These are phyloP conservation scores for Platichthys flesus DNA, from an alignment of 2,113 vertebrate species.

Conservation along the genomic window DNA sequence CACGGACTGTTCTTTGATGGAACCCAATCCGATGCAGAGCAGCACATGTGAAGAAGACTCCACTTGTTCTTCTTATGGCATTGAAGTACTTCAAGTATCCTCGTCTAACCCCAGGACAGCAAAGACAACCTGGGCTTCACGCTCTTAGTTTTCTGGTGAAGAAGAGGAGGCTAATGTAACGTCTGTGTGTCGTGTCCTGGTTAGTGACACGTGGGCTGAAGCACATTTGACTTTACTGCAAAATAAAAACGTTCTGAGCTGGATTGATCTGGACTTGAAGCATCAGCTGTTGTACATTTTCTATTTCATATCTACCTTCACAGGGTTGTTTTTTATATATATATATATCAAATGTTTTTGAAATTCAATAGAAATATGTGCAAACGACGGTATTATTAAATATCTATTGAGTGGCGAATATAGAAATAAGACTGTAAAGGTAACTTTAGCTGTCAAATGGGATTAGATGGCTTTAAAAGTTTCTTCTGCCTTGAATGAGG, in stretches of 20 bases:
- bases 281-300: slow-evolving; percentile 33
- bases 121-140: slow-evolving; percentile 2
- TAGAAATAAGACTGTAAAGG: slow-evolving; percentile 15
- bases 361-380: neutral
- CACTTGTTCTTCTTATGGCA: slow-evolving; percentile 4
- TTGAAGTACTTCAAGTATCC: slow-evolving; percentile 6
- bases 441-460: slow-evolving; percentile 30
- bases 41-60: slow-evolving; percentile 10
- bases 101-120: slow-evolving; percentile 16
- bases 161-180: neutral
- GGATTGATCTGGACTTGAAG: neutral
- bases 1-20: slow-evolving; percentile 32
- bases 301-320: slow-evolving; percentile 37
- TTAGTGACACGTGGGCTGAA: neutral
- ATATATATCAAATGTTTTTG: slow-evolving; percentile 28
- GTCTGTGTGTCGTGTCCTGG: neutral
- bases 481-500: slow-evolving; percentile 25
- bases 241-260: slow-evolving; percentile 5
- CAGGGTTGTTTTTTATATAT: slow-evolving; percentile 28
- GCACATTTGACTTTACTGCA: neutral
- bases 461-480: neutral
- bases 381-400: slow-evolving; percentile 1
- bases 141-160: slow-evolving; percentile 7
- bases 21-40: slow-evolving; percentile 14
- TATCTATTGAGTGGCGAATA: slow-evolving; percentile 28